A percentile compares a stretch with the other conserved stretches of the same genome.
Evolutionary conservation across 1,140 invertebrate genomes (phyloP).

Genomic region (Lamellibrachia luymesi): DNA sequence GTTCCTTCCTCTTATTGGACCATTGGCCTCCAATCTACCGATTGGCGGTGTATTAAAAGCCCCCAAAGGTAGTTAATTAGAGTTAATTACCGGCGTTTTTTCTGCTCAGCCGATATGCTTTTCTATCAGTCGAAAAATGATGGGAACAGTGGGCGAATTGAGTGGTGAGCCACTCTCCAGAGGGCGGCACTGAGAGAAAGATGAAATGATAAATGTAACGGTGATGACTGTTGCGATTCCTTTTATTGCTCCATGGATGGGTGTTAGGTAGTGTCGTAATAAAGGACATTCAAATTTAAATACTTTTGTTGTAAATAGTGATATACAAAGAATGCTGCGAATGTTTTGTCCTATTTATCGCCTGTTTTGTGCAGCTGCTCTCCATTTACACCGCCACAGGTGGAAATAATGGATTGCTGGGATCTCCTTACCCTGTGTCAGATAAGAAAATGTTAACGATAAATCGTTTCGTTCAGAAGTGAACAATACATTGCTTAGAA

Average conservation of each 20-base stretch:
- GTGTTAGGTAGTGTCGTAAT: no score
- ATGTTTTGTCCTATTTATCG: no score
- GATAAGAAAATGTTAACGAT: not conserved
- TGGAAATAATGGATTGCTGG: not conserved
- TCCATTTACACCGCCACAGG: not conserved
- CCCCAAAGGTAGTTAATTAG: not conserved
- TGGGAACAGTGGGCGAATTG: not conserved
- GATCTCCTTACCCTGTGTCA: not conserved
- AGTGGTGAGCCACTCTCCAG: no score
- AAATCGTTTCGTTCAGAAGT: conserved; percentile 25
- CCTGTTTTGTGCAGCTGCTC: not conserved
- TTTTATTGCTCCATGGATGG: no score
- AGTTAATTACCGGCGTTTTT: no score
- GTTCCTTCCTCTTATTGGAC: not conserved
- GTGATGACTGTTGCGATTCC: not conserved
- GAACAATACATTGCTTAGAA: no score
- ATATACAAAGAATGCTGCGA: no score
- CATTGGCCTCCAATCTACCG: not conserved
- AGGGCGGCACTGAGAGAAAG: not conserved
- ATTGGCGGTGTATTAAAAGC: not conserved
- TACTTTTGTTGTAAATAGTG: not conserved
- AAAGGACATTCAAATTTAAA: not conserved
- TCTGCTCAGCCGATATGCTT: no score
- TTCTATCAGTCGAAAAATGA: not conserved
- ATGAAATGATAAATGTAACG: not conserved